Evolutionary conservation across 1,140 invertebrate genomes (phyloP).

Genomic region (Pteromalus puparum): DNA sequence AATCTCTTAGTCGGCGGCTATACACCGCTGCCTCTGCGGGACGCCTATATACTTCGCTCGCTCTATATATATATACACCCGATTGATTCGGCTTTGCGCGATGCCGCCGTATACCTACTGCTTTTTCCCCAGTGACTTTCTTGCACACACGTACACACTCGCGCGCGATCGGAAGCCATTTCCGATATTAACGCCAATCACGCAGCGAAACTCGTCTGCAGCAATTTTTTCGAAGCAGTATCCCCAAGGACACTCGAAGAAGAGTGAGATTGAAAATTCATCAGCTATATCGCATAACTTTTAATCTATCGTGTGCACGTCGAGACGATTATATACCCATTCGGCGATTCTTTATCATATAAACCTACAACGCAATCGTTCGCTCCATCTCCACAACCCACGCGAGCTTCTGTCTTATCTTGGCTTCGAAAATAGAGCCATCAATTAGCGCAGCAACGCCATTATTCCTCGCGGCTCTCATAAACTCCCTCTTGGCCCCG

Average conservation of each 20-base stretch:
- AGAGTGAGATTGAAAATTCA: not conserved
- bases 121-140: not conserved
- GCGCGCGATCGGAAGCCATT: slow-evolving; percentile 14
- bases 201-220: not conserved
- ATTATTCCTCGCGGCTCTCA: not conserved
- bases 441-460: not conserved
- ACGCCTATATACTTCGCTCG: not conserved
- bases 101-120: not conserved
- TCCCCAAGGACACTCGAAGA: too few species aligned
- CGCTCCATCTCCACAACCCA: not conserved
- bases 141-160: not conserved
- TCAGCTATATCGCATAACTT: not conserved
- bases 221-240: not conserved
- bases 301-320: too few species aligned
- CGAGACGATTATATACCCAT: too few species aligned
- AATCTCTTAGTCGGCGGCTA: slow-evolving; percentile 63
- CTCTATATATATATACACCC: slow-evolving; percentile 6
- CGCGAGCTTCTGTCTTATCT: not conserved
- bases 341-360: too few species aligned
- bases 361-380: too few species aligned
- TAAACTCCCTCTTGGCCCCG: not conserved
- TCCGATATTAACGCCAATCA: slow-evolving; percentile 30
- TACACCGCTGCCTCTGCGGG: not conserved
- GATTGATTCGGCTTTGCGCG: slow-evolving; percentile 1
- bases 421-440: not conserved